These are phyloP conservation scores for Clanis bilineata DNA, from an alignment of 2,888 invertebrate genomes.

Conservation along the genomic window DNA sequence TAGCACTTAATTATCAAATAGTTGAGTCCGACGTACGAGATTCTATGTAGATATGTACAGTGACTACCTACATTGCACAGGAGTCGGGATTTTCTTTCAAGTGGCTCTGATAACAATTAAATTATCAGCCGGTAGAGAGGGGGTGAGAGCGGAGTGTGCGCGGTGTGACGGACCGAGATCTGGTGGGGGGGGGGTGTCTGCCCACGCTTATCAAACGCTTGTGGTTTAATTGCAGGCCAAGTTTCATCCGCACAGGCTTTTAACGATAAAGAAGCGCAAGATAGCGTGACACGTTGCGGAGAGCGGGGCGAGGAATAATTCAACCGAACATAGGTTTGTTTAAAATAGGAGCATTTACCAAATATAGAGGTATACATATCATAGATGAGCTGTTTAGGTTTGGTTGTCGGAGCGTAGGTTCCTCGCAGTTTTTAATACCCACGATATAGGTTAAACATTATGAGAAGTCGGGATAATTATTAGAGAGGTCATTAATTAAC, in stretches of 20 bases:
- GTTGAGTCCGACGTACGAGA: background rate
- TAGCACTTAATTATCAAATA: background rate
- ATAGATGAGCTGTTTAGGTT: no score
- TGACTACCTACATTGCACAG: background rate
- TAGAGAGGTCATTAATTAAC: no score
- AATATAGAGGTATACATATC: no score
- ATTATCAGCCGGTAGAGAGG: background rate
- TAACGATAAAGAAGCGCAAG: background rate
- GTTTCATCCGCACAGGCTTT: conserved; percentile 1
- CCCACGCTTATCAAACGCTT: conserved; percentile 5
- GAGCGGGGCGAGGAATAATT: background rate
- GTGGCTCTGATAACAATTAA: conserved; percentile 8
- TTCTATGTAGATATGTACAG: background rate
- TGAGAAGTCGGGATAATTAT: no score
- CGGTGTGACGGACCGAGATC: background rate
- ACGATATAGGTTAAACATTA: no score
- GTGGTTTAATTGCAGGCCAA: conserved; percentile 10
- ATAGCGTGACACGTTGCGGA: background rate
- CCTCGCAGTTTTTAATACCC: no score
- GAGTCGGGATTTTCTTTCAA: conserved; percentile 7
- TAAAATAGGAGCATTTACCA: background rate
- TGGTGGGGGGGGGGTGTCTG: background rate
- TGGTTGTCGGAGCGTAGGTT: no score
- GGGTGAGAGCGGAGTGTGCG: background rate
- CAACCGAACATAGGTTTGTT: background rate